Base-by-base conservation (phyloP, 2,888 invertebrate genomes). In the Tachina lurida region DNA sequence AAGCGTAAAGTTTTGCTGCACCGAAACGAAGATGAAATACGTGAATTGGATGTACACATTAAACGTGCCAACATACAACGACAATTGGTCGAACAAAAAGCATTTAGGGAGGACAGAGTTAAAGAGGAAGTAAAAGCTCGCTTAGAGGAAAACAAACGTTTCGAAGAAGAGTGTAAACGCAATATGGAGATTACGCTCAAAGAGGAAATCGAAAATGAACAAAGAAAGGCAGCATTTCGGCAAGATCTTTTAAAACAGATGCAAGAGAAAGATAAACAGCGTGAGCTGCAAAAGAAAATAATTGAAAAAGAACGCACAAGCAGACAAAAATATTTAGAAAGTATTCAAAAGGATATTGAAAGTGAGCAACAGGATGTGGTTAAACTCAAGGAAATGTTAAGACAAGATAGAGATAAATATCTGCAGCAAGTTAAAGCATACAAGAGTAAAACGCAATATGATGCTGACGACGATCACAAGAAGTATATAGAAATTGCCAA, bases 221-320 rank as follows among this genome's bases (percentile, higher is more conserved):
- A n/a, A 10, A 81, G 39, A 47, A 81, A 81, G 52, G 47, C 31
- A 9, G 41, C 39, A 0, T 47, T 81, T 15, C 81, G 81, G 3
- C 60, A 75, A 39, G 80, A 68, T 12, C 67, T 81, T 13, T n/a
- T 74, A 60, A 74, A 45, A 10, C 80, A 81, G 68, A 74, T 81
- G 67, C 41, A 60, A 19, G 80, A 74, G 17, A 74, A 31, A 45
- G 45, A 67, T 2, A 31, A 62, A 54, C 45, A 19, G 19, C 62
- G 67, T 3, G 10, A 75, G 3, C 22, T 39, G 10, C 45, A 75
- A 45, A 68, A 15, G 22, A 47, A 81, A 68, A 13, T n/a, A 2
- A 41, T 70, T 4, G 13, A 47, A 9, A 62, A 68, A 13, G 81
- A 81, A 39, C 68, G 75, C 13, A 62, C n/a, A 22, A 45, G n/a